Base-by-base conservation (phyloP, 2,113 vertebrate genomes). In the Meriones unguiculatus region DNA sequence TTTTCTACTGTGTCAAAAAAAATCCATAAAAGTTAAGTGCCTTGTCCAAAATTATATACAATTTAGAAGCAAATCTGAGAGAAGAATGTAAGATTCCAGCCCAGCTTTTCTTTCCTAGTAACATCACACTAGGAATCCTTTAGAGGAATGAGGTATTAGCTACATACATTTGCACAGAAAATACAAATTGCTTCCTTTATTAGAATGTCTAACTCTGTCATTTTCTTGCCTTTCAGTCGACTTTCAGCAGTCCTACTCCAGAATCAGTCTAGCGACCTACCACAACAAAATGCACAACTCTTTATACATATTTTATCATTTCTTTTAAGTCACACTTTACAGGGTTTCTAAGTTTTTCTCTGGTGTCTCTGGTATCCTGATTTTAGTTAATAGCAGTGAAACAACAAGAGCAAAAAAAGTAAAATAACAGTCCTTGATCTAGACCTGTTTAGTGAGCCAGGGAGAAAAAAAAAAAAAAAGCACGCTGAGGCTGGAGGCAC, bases 301-400 rank as follows among this genome's bases (percentile, higher is more conserved):
- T 98, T 98, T 98, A 98, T 98, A 98, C 98, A 98, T 98, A 98
- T 98, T 99, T 98, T 98, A 98, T 98, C 95, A 98, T 98, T 98
- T 98, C 97, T 98, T 98, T 99, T 98, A 98, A 98, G 97, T 98
- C 1, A 28, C 89, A 98, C 98, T 98, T 98, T 98, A 94, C 98
- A 98, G 98, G 98, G 95, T 97, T 97, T 98, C 98, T 98, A 98
- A 98, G 97, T 98, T 98, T 98, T 98, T 98, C 96, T 98, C 97
- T 96, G 95, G 93, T 96, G 98, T 98, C 95, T 98, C 97, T 96
- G 96, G 94, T 95, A 98, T 98, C 95, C 98, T 97, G 96, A 98
- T 99, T 98, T 98, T 98, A 98, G 95, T 98, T 98, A 98, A 98
- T 98, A 96, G 98, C 97, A 97, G 94, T 95, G 97, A 98, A 98